Evolutionary conservation across 2,888 invertebrate genomes (phyloP), one percentile per base, ranked within the genome.

Genomic region (Agriopis aurantiaria): DNA sequence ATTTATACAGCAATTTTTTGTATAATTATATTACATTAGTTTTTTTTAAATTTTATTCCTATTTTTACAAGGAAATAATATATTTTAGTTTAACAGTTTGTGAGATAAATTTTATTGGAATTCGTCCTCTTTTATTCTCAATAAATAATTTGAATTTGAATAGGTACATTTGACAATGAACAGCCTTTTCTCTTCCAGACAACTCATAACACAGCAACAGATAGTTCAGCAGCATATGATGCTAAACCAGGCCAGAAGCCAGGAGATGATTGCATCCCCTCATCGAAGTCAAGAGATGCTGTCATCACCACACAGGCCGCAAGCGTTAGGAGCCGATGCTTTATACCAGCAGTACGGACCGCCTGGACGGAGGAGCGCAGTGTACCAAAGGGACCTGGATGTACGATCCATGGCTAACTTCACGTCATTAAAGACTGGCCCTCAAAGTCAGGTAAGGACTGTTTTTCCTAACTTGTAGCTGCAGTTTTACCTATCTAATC

Each of bases 251-350:
- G 92, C 95, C 5, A 89, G 95, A 75, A 95, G 96, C 7, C 96
- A 96, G 76, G 95, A 95, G 83, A 93, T 95, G 91, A 83, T 95
- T 55, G 91, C 95, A 3, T 88, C 93, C 3, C 88, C 90, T 8
- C 86, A 91, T 71, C 89, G 95, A 76, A 95, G 96, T 7, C 96
- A 96, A 74, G 95, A 96, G 84, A 93, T 95, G 91, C 83, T 95
- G 59, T 91, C 94, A 4, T 88, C 93, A 2, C 89, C 90, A 3
- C 86, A 90, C 72, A 82, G 91, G 41, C 88, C 85, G 0, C 92
- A 92, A 61, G 91, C 94, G 1, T 78, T 95, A 8, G 94, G 94
- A 0, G 91, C 93, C 17, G 95, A 95, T 75, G 92, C 93, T 0
- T 75, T 95, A 23, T 95, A 95, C 80, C 95, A 95, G 74, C 94